A percentile compares a stretch with the other conserved stretches of the same genome.
Evolutionary conservation across 2,888 invertebrate species (phyloP).

Genomic region (Seira musarum): DNA sequence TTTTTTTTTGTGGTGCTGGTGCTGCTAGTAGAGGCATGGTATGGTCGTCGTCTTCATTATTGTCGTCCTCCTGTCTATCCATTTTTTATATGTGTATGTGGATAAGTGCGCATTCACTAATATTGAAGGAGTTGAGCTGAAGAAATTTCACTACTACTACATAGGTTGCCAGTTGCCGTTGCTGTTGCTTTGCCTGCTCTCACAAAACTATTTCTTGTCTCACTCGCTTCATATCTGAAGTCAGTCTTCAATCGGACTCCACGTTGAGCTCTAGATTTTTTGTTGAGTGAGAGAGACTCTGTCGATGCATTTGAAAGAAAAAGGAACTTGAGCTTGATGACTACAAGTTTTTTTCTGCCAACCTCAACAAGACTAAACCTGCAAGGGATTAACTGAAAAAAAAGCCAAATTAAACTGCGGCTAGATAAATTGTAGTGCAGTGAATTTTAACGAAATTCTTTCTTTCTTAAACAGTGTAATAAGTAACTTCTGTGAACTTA

Average conservation of each 20-base stretch:
- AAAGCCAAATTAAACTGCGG: neutral
- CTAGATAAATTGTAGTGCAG: too few relatives aligned
- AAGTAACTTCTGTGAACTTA: too few relatives aligned
- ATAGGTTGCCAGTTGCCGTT: too few relatives aligned
- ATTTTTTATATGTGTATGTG: conserved; percentile 16
- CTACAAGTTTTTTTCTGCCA: neutral
- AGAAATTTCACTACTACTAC: neutral
- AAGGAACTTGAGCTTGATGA: neutral
- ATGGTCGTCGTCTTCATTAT: conserved; percentile 14
- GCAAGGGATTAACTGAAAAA: conserved; percentile 1
- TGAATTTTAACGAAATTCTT: too few relatives aligned
- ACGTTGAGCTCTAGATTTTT: conserved; percentile 5
- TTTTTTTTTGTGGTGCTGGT: conserved; percentile 2
- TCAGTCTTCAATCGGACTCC: conserved; percentile 4
- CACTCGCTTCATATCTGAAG: neutral
- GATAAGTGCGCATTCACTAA: neutral
- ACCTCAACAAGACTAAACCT: neutral
- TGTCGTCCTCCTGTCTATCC: conserved; percentile 52
- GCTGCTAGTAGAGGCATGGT: conserved; percentile 31
- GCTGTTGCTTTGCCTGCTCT: too few relatives aligned
- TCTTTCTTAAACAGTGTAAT: too few relatives aligned
- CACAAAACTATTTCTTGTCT: neutral
- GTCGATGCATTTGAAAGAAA: too few relatives aligned
- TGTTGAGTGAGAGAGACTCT: neutral
- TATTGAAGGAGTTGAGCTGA: neutral